phyloP scores from a whole-genome alignment of 2,113 vertebrate species.

The Emydocephalus ijimae region DNA sequence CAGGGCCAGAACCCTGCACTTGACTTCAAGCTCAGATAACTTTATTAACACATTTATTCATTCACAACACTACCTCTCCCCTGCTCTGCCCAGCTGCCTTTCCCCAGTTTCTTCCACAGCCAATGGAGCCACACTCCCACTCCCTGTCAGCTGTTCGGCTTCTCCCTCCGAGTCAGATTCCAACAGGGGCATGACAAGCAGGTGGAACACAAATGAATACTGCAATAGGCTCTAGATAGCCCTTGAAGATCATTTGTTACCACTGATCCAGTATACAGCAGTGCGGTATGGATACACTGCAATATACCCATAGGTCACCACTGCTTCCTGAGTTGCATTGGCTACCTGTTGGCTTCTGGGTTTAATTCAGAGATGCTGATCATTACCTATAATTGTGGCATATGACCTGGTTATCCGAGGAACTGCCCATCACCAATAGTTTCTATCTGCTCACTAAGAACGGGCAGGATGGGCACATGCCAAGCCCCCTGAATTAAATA shows the following conservation, averaged over 20 bases:
- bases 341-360: not conserved
- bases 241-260: not conserved
- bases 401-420: not conserved
- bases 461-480: not conserved
- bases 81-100: no score
- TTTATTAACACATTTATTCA: no score
- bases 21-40: no score
- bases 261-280: not conserved
- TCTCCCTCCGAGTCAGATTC: no score
- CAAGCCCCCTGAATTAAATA: not conserved
- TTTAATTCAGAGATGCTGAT: not conserved
- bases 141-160: no score
- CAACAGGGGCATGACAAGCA: no score
- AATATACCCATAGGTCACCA: not conserved
- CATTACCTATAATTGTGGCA: not conserved
- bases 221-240: not conserved
- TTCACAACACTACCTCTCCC: no score
- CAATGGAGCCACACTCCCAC: no score
- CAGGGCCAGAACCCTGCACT: no score
- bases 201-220: not conserved
- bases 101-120: no score
- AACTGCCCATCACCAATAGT: not conserved
- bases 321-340: not conserved
- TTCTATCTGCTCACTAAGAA: not conserved
- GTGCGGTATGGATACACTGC: not conserved